These are phyloP conservation scores for Herminia tarsipennalis DNA, from an alignment of 2,888 invertebrate genomes.

Conservation along the genomic window DNA sequence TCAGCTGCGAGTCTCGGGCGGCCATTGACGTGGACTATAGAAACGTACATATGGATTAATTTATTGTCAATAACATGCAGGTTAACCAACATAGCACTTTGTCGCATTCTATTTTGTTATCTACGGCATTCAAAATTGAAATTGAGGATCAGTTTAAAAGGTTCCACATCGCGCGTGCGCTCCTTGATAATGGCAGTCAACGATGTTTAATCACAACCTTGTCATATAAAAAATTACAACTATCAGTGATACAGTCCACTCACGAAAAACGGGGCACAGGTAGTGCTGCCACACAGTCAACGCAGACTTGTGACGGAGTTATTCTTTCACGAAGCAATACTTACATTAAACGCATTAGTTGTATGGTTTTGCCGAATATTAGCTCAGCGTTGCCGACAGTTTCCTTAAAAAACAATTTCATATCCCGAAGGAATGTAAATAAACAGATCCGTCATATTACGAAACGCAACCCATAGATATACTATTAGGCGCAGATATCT, in stretches of 20 bases:
- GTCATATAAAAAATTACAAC: neutral
- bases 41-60: neutral
- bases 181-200: slow-evolving; percentile 4
- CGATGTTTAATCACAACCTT: neutral
- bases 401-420: neutral
- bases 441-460: neutral
- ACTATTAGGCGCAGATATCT: neutral
- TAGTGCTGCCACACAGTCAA: neutral
- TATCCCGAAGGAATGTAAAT: neutral
- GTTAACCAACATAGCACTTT: neutral
- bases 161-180: slow-evolving; percentile 1
- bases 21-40: neutral
- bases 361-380: neutral
- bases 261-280: neutral
- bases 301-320: neutral
- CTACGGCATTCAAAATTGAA: slow-evolving; percentile 2
- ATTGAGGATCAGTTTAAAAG: neutral
- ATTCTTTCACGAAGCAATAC: neutral
- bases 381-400: neutral
- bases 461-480: neutral
- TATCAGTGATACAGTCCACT: slow-evolving; percentile 8
- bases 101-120: slow-evolving; percentile 3
- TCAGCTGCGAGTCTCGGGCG: neutral
- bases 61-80: neutral
- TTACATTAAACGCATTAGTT: neutral